A percentile compares a stretch with the other conserved stretches of the same genome.
Evolutionary conservation across 2,888 invertebrate genomes (phyloP).

Genomic region (Hermaeophaga mercurialis): DNA sequence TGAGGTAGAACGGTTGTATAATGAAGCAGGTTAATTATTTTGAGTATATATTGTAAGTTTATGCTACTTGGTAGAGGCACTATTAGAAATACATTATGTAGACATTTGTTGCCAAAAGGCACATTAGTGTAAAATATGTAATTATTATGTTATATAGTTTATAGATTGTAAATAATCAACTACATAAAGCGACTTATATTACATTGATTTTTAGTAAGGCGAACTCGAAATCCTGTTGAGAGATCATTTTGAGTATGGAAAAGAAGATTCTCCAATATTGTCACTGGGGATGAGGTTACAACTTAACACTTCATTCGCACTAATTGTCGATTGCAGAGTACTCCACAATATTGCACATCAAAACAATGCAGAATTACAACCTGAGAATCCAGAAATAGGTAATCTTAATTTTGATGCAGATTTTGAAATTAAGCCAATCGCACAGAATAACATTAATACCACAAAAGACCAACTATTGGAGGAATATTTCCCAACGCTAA

Average conservation of each 20-base stretch:
- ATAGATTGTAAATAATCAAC: too few relatives aligned
- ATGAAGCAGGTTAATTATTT: too few relatives aligned
- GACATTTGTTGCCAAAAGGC: too few relatives aligned
- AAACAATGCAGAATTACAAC: constrained; percentile 4
- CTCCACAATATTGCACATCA: constrained; percentile 4
- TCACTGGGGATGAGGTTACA: constrained; percentile 8
- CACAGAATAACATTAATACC: too few relatives aligned
- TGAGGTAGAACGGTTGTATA: constrained; percentile 2
- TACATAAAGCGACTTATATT: too few relatives aligned
- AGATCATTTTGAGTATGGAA: constrained; percentile 9
- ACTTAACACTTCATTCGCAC: constrained; percentile 2
- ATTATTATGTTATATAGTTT: too few relatives aligned
- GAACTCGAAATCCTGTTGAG: constrained; percentile 10
- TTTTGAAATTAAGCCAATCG: neutral
- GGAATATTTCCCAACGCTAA: neutral
- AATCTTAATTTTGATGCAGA: constrained; percentile 5
- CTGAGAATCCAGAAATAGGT: constrained; percentile 3
- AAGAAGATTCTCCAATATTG: constrained; percentile 1
- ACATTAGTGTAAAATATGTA: too few relatives aligned
- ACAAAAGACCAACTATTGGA: neutral
- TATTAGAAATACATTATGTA: too few relatives aligned
- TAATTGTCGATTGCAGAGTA: constrained; percentile 7
- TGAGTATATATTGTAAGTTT: too few relatives aligned
- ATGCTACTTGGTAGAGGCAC: too few relatives aligned
- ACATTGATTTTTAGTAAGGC: neutral